Percentiles rank a stretch among this genome's conserved stretches.
Conservation (phyloP, 2,888 invertebrate genomes). For the Lochmaea capreae region DNA sequence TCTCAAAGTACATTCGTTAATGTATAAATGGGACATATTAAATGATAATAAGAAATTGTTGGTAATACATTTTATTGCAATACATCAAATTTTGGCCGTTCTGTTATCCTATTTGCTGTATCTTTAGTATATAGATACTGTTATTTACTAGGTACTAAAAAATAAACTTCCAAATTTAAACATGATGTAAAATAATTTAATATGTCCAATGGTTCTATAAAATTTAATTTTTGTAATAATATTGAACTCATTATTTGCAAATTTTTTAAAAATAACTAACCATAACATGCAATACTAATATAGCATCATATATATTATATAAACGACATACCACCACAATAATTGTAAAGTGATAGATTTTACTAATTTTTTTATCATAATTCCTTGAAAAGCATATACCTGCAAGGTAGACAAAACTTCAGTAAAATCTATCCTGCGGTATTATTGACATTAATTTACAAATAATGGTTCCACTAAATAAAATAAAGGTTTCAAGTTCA, state of each 20-base stretch:
- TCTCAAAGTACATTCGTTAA: not conserved
- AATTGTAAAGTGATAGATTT: not conserved
- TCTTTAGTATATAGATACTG: not conserved
- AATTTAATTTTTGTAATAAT: not conserved
- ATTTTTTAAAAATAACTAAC: not conserved
- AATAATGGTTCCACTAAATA: not conserved
- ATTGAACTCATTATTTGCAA: conserved; percentile 2
- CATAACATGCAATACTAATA: not conserved
- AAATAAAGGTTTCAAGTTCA: not conserved
- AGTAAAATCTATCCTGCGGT: too few species aligned
- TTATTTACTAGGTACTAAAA: not conserved
- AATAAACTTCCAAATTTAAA: not conserved
- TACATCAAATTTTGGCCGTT: not conserved
- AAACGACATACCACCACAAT: not conserved
- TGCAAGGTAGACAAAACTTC: too few species aligned
- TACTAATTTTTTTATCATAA: not conserved
- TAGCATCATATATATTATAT: not conserved
- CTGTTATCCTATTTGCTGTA: not conserved
- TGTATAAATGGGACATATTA: not conserved
- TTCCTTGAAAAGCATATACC: not conserved
- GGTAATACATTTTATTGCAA: not conserved
- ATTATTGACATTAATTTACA: not conserved
- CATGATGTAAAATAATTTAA: not conserved
- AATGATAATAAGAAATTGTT: not conserved
- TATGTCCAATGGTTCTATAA: not conserved